A percentile compares a stretch with the other conserved stretches of the same genome.
phyloP scores from a whole-genome alignment of 2,113 vertebrate species.

The Seriola quinqueradiata region DNA sequence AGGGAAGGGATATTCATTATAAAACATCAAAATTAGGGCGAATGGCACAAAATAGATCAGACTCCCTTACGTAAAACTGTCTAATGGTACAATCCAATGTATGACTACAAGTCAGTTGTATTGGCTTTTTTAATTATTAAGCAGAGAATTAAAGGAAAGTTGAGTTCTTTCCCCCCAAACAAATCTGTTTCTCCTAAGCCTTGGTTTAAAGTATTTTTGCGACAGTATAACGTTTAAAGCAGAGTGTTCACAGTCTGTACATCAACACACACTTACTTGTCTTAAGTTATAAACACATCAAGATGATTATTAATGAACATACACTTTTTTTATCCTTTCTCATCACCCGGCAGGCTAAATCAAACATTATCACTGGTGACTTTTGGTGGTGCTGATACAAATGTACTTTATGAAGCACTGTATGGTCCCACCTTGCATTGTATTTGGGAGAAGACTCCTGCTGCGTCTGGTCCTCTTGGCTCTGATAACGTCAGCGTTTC shows the following conservation, averaged over 20 bases:
- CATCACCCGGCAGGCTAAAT: neutral
- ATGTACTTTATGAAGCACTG: neutral
- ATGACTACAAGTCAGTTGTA: too few relatives aligned
- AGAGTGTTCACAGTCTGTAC: neutral
- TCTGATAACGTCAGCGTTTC: conserved; percentile 85
- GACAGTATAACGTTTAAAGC: neutral
- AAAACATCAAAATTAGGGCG: too few relatives aligned
- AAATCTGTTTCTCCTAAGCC: too few relatives aligned
- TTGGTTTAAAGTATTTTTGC: too few relatives aligned
- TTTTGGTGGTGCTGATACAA: neutral
- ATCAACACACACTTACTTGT: neutral
- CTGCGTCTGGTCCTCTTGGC: conserved; percentile 77
- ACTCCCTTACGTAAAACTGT: too few relatives aligned
- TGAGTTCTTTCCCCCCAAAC: too few relatives aligned
- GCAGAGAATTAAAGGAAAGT: too few relatives aligned
- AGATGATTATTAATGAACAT: neutral
- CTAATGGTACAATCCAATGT: too few relatives aligned
- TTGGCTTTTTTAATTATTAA: too few relatives aligned
- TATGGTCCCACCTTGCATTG: conserved; percentile 87
- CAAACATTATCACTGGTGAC: neutral
- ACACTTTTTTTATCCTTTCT: neutral
- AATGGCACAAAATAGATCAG: too few relatives aligned
- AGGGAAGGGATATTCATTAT: too few relatives aligned
- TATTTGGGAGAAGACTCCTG: conserved; percentile 82
- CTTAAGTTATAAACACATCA: neutral